phyloP scores from a whole-genome alignment of 2,888 invertebrate genomes.

The Rhamphomyia laevipes region DNA sequence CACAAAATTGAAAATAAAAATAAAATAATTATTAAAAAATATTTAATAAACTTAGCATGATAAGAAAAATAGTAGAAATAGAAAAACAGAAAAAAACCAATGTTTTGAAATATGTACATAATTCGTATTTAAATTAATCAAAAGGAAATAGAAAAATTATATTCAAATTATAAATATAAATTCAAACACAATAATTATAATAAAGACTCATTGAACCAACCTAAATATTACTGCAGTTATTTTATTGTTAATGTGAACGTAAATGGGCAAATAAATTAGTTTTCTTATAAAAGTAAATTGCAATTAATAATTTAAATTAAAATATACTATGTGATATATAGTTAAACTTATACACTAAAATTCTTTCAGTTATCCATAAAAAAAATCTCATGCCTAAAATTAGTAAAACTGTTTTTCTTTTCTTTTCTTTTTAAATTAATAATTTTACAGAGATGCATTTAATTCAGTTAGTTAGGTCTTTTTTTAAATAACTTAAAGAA shows the following conservation, averaged over 20 bases:
- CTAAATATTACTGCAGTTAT: no score
- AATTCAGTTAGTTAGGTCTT: slow-evolving; percentile 4
- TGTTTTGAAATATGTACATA: no score
- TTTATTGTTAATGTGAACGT: no score
- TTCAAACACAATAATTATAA: no score
- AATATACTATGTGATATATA: not conserved
- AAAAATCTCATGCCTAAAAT: not conserved
- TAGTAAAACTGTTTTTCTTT: not conserved
- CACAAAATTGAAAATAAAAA: no score
- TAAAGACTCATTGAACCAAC: no score
- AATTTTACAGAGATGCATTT: not conserved
- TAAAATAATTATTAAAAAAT: not conserved
- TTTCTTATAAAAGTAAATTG: no score
- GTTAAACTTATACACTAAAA: not conserved
- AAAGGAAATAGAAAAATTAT: no score
- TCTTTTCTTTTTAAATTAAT: not conserved
- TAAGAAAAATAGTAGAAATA: not conserved
- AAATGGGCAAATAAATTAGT: no score
- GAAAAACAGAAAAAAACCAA: not conserved
- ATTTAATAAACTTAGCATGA: not conserved
- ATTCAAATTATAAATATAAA: no score
- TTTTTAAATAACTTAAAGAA: slow-evolving; percentile 55
- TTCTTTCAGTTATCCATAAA: not conserved
- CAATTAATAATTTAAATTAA: no score
- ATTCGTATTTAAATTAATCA: no score